A percentile compares a stretch with the other conserved stretches of the same genome.
Evolutionary conservation across 2,113 vertebrate species (phyloP).

Genomic region (Pangasianodon hypophthalmus): DNA sequence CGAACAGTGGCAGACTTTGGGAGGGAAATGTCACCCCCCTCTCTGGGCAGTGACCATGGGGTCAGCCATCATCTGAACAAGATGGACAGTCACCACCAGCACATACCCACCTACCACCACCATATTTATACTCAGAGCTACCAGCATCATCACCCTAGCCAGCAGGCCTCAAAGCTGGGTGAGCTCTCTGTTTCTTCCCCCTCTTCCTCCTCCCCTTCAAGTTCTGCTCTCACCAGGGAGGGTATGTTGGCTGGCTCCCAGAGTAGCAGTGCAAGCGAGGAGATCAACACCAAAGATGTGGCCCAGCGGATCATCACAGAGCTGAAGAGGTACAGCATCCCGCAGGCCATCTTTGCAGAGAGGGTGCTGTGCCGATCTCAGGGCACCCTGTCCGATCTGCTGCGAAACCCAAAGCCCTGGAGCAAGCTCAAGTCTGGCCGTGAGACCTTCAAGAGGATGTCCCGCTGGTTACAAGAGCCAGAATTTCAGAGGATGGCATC

Average conservation of each 20-base stretch:
- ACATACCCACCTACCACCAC: constrained; percentile 68
- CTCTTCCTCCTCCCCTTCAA: constrained; percentile 59
- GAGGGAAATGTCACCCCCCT: constrained; percentile 78
- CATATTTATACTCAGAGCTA: constrained; percentile 78
- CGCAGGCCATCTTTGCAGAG: constrained; percentile 84
- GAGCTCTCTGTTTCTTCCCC: constrained; percentile 71
- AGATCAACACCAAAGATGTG: constrained; percentile 85
- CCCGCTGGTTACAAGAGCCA: constrained; percentile 83
- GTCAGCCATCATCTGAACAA: constrained; percentile 76
- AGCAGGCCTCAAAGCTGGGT: constrained; percentile 72
- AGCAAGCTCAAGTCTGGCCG: constrained; percentile 85
- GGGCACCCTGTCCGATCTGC: constrained; percentile 83
- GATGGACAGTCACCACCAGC: constrained; percentile 76
- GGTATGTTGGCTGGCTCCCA: constrained; percentile 67
- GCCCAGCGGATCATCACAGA: constrained; percentile 84
- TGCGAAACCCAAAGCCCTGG: constrained; percentile 86
- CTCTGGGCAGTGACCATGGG: constrained; percentile 65
- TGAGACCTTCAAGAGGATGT: constrained; percentile 87
- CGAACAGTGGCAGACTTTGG: constrained; percentile 76
- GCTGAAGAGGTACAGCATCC: constrained; percentile 85
- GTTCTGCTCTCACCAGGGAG: constrained; percentile 64
- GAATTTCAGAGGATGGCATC: constrained; percentile 86
- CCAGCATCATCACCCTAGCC: constrained; percentile 72
- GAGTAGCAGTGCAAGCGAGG: constrained; percentile 69
- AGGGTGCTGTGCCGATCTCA: constrained; percentile 83